A percentile compares a stretch with the other conserved stretches of the same genome.
These are phyloP conservation scores for Nannoperca australis DNA, from an alignment of 2,797 vertebrate genomes.

Conservation along the genomic window DNA sequence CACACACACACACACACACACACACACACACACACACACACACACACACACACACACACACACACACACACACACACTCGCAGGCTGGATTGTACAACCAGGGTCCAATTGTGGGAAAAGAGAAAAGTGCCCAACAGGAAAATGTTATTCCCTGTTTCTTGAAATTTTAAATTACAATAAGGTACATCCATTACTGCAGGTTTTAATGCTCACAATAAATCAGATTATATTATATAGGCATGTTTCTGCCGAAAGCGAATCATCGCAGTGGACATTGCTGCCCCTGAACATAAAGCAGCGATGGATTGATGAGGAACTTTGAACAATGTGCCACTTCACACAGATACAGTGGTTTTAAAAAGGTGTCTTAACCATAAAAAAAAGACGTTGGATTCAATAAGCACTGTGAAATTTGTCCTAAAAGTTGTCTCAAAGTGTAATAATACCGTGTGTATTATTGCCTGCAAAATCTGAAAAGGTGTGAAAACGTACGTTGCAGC, in stretches of 20 bases:
- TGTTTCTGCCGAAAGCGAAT: conserved; percentile 29
- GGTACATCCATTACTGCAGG: conserved; percentile 41
- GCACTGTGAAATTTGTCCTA: conserved; percentile 7
- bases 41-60: not conserved
- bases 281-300: conserved; percentile 29
- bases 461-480: not conserved
- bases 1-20: not conserved
- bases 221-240: conserved; percentile 21
- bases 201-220: conserved; percentile 47
- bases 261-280: conserved; percentile 5
- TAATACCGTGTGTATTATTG: not conserved
- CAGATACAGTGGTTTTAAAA: not conserved
- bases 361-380: not conserved
- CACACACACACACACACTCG: not conserved
- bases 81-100: conserved; percentile 1
- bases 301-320: conserved; percentile 17
- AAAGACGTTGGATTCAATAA: conserved; percentile 10
- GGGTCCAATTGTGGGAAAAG: conserved; percentile 15
- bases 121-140: conserved; percentile 30
- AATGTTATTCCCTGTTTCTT: conserved; percentile 39
- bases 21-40: not conserved
- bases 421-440: conserved; percentile 8
- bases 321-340: conserved; percentile 15
- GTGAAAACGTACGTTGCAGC: conserved; percentile 19
- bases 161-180: conserved; percentile 38